Percentiles rank a stretch among this genome's conserved stretches.
Conservation (phyloP, 2,888 invertebrate species). For the Uropetala carovei region DNA sequence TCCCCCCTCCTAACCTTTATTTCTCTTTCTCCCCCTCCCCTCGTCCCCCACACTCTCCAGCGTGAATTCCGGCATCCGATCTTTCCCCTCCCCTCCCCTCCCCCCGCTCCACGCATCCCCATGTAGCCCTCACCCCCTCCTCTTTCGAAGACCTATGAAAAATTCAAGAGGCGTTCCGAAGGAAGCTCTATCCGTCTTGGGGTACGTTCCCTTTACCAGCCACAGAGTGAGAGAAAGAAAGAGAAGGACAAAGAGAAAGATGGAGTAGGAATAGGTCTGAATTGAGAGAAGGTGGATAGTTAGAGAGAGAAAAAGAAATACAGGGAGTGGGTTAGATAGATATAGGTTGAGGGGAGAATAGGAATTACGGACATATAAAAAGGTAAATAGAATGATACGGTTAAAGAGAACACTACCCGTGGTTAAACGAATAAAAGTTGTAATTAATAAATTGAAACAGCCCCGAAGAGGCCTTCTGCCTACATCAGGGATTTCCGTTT, state of each 20-base stretch:
- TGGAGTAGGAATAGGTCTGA: background rate
- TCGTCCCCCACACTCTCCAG: background rate
- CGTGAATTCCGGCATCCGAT: background rate
- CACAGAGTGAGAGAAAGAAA: background rate
- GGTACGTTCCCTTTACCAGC: background rate
- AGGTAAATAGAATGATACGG: too few species aligned
- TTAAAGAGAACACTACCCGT: too few species aligned
- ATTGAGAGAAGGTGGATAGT: background rate
- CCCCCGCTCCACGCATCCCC: background rate
- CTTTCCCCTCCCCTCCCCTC: background rate
- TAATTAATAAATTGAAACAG: too few species aligned
- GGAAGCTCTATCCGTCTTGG: background rate
- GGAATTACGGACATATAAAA: too few species aligned
- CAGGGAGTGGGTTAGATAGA: too few species aligned
- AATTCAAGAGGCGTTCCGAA: slow-evolving; percentile 14
- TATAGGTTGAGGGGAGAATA: too few species aligned
- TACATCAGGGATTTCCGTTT: too few species aligned
- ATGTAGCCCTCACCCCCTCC: background rate
- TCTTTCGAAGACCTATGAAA: background rate
- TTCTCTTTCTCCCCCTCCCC: background rate
- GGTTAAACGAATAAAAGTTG: too few species aligned
- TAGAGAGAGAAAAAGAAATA: background rate
- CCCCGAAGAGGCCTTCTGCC: too few species aligned
- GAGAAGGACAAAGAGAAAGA: background rate
- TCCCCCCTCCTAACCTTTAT: background rate